phyloP scores from a whole-genome alignment of 2,113 vertebrate species.

The Anthoscopus minutus region DNA sequence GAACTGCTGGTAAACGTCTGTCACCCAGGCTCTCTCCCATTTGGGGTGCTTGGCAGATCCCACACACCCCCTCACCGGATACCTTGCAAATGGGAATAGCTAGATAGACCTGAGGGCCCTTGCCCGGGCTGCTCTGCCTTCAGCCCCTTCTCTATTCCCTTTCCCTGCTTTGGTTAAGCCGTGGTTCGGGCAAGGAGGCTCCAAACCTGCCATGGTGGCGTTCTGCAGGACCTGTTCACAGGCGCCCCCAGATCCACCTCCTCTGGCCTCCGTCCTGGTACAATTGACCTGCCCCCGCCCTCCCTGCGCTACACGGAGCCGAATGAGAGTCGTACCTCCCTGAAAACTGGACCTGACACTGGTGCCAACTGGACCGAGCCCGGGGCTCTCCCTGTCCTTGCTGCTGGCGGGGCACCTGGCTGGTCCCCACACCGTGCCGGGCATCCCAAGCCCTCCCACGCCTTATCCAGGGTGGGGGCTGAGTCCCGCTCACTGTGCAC shows the following conservation, averaged over 20 bases:
- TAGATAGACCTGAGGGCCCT: not conserved
- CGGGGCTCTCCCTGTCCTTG: not conserved
- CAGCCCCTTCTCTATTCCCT: not conserved
- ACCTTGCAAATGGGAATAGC: slow-evolving; percentile 23
- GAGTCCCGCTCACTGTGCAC: slow-evolving; percentile 26
- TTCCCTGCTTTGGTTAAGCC: slow-evolving; percentile 2
- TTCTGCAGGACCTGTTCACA: not conserved
- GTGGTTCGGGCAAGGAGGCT: not conserved
- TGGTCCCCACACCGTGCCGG: not conserved
- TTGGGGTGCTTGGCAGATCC: slow-evolving; percentile 10
- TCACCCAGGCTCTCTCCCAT: not conserved
- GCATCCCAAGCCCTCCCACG: not conserved
- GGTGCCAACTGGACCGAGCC: slow-evolving; percentile 26
- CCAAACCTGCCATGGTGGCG: not conserved
- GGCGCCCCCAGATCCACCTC: not conserved
- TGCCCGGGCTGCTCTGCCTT: not conserved
- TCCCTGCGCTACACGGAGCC: not conserved
- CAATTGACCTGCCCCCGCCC: not conserved
- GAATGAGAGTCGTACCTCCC: not conserved
- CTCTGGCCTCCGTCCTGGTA: not conserved
- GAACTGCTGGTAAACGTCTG: not conserved
- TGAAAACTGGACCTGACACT: slow-evolving; percentile 52
- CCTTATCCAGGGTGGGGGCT: not conserved
- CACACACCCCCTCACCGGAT: not conserved
- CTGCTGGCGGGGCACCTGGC: not conserved